Conservation (phyloP, 1,140 invertebrate species). For the Drosophila kohkoa region DNA sequence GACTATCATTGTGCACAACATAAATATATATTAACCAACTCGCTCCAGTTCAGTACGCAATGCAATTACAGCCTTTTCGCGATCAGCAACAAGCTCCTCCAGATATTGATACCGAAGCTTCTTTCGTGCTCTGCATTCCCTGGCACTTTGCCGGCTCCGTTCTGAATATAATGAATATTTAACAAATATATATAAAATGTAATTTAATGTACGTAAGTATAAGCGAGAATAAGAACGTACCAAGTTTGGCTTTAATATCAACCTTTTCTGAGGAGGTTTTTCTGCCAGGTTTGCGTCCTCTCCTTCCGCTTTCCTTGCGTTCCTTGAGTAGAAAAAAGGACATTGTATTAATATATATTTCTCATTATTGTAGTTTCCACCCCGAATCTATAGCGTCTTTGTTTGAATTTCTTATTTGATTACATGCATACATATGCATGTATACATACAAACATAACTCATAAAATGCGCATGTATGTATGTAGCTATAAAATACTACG, state of each 20-base stretch:
- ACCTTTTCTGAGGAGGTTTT: conserved; percentile 94
- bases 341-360: neutral
- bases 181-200: conserved; percentile 3
- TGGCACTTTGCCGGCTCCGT: conserved; percentile 97
- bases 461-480: neutral
- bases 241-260: conserved; percentile 97
- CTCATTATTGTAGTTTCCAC: neutral
- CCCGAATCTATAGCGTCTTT: neutral
- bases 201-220: conserved; percentile 17
- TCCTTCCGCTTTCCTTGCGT: conserved; percentile 92
- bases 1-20: conserved; percentile 14
- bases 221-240: conserved; percentile 85
- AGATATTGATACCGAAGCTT: conserved; percentile 98
- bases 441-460: neutral
- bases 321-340: conserved; percentile 47
- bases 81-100: conserved; percentile 96
- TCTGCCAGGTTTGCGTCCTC: conserved; percentile 94
- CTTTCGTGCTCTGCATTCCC: conserved; percentile 98
- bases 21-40: conserved; percentile 87
- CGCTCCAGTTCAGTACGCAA: conserved; percentile 96
- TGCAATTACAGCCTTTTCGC: conserved; percentile 96
- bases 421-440: neutral
- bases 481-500: conserved; percentile 18
- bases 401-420: conserved; percentile 5
- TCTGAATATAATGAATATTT: conserved; percentile 85